Evolutionary conservation across 2,113 vertebrate species (phyloP), one percentile per base, ranked within the genome.

Genomic region (Synchiropus splendidus): DNA sequence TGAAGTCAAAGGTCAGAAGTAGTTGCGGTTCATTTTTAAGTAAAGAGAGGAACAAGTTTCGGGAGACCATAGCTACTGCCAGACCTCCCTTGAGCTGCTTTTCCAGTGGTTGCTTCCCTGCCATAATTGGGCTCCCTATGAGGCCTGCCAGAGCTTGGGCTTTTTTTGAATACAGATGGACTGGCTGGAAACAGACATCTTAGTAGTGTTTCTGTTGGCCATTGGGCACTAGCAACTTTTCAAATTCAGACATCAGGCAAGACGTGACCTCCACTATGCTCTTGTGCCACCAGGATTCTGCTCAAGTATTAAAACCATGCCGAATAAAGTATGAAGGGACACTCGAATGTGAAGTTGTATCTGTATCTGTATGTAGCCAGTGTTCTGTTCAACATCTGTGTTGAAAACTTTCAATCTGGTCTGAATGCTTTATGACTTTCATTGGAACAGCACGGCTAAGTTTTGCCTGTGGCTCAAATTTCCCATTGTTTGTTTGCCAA

Each of bases 141-240:
- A 40, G 33, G 27, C 33, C 57, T 73, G 75, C 74, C 74, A 79
- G 65, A 48, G n/a, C 61, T 75, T 41, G 31, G 45, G 70, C 48
- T 71, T 43, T n/a, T n/a, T 3, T 31, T 5, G 16, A 72, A 66
- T 50, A 17, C 71, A 75, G 67, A 68, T 69, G 45, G 40, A 27
- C 42, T 37, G 58, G 18, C 44, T 78, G 79, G 69, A 74, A 58
- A 49, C 55, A 63, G 53, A 53, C 12, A 13, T 34, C 12, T 34
- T 55, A 67, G 51, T 42, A 46, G 45, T 76, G 72, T 81, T 80
- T 63, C 68, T 77, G 52, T 82, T 84, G 79, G 77, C 76, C 58
- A 39, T 27, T 32, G 31, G 45, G 38, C 39, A 35, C 39, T 18
- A 47, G 31, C 31, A 10, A 37, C 52, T 54, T 64, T 61, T 32